Evolutionary conservation across 2,797 vertebrate species (phyloP).

Genomic region (Cyclopterus lumpus): DNA sequence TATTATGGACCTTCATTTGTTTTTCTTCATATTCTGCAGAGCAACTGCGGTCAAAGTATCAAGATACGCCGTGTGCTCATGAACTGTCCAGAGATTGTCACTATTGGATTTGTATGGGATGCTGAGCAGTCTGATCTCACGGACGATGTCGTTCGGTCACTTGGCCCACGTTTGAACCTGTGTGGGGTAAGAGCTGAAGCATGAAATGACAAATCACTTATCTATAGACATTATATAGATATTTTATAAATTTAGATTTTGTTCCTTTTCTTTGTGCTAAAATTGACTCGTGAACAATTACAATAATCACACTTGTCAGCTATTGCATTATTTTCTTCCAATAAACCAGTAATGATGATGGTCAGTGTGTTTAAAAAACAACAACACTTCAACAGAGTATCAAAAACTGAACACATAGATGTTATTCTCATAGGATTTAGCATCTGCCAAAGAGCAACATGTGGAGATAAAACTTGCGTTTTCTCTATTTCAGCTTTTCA

Average conservation of each 20-base stretch:
- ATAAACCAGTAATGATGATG: background rate
- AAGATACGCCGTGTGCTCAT: constrained; percentile 97
- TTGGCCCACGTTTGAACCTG: constrained; percentile 91
- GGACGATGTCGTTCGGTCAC: constrained; percentile 91
- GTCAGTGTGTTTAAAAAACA: background rate
- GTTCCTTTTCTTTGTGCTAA: background rate
- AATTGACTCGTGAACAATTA: background rate
- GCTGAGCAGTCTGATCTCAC: constrained; percentile 97
- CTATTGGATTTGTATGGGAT: constrained; percentile 97
- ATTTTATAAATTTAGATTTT: background rate
- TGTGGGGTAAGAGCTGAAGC: constrained; percentile 87
- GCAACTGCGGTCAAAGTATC: constrained; percentile 96
- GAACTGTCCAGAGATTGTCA: constrained; percentile 99
- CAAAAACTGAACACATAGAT: constrained; percentile 14
- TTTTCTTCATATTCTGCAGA: constrained; percentile 78
- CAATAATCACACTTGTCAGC: background rate
- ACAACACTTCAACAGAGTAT: background rate
- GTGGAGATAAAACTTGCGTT: constrained; percentile 39
- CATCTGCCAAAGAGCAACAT: constrained; percentile 24
- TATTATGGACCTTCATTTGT: background rate
- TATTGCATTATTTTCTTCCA: background rate
- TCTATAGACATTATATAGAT: background rate
- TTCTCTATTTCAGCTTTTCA: constrained; percentile 90
- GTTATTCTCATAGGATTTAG: constrained; percentile 46
- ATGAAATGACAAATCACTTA: background rate